phyloP scores from a whole-genome alignment of 1,140 invertebrate genomes.

The Antheraea pernyi region DNA sequence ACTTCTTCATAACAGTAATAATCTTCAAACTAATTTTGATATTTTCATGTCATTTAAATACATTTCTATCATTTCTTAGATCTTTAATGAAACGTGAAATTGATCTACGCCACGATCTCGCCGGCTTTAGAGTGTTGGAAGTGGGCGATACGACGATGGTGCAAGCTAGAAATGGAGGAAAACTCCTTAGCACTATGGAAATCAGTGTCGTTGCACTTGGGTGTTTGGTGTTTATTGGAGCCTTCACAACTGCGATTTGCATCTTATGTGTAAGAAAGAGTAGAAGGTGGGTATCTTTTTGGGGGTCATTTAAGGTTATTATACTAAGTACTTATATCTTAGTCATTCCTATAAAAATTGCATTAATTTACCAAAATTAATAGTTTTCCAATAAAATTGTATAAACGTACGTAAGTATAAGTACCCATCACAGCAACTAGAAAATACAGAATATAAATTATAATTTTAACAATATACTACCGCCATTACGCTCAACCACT shows the following conservation, averaged over 20 bases:
- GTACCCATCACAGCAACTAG: no score
- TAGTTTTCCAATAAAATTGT: no score
- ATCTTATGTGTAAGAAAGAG: conserved; percentile 85
- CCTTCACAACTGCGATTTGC: conserved; percentile 87
- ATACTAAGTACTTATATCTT: no score
- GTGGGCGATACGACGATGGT: conserved; percentile 65
- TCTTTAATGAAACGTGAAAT: conserved; percentile 81
- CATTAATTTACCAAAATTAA: no score
- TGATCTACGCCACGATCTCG: conserved; percentile 81
- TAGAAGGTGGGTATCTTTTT: conserved; percentile 77
- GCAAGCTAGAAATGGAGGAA: conserved; percentile 47
- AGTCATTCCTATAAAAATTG: no score
- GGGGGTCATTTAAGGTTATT: no score
- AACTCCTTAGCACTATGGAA: conserved; percentile 84
- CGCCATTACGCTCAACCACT: no score
- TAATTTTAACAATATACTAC: no score
- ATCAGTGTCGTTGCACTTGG: conserved; percentile 88
- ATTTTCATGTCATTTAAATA: background rate
- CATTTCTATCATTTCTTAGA: conserved; percentile 54
- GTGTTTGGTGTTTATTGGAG: conserved; percentile 88
- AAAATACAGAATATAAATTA: no score
- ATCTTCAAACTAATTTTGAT: background rate
- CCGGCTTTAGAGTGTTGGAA: conserved; percentile 80
- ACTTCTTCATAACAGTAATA: background rate
- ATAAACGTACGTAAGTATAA: no score